Conservation (phyloP, 2,113 vertebrate species). For the Pollachius pollachius region DNA sequence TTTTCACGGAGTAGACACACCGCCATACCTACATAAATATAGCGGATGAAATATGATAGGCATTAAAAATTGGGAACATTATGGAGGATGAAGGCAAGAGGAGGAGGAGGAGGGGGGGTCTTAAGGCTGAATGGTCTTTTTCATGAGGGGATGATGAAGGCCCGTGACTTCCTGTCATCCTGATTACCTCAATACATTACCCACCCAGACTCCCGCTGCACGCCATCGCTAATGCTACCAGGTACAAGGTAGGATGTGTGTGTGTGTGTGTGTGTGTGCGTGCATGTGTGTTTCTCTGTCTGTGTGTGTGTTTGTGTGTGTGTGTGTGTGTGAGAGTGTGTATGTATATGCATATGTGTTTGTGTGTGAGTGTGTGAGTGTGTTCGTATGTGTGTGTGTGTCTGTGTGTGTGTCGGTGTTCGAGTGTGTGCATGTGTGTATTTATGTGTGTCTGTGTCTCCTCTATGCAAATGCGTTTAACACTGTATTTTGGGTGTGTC, state of each 20-base stretch:
- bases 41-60: slow-evolving; percentile 9
- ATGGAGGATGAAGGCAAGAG: background rate
- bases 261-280: background rate
- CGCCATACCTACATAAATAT: background rate
- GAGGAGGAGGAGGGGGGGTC: background rate
- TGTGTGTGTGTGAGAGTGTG: too few relatives aligned
- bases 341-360: too few relatives aligned
- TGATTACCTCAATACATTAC: slow-evolving; percentile 34
- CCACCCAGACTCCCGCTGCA: slow-evolving; percentile 4
- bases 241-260: background rate
- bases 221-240: slow-evolving; percentile 24
- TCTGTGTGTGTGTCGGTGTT: background rate
- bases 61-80: slow-evolving; percentile 9
- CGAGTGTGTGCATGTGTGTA: too few relatives aligned
- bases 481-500: background rate
- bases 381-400: background rate
- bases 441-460: too few relatives aligned
- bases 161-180: slow-evolving; percentile 21
- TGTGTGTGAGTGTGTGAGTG: too few relatives aligned
- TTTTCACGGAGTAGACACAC: background rate
- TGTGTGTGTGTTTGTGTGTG: background rate
- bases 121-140: slow-evolving; percentile 29
- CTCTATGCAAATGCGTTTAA: too few relatives aligned
- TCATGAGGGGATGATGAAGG: slow-evolving; percentile 19
- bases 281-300: too few relatives aligned